These are phyloP conservation scores for Automeris io DNA, from an alignment of 2,888 invertebrate species.

Conservation along the genomic window DNA sequence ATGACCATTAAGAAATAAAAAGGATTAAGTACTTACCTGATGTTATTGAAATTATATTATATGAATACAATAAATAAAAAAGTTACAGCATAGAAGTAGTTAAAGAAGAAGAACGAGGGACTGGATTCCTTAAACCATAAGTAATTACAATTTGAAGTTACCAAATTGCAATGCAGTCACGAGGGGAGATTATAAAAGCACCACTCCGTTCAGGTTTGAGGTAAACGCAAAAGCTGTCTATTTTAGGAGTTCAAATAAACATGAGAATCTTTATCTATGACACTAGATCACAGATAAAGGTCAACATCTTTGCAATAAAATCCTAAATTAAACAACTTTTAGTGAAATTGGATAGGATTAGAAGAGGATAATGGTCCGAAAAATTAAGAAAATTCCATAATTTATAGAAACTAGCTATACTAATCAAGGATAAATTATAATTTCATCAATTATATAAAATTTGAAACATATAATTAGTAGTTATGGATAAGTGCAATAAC, in stretches of 20 bases:
- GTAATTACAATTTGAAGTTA: conserved; percentile 76
- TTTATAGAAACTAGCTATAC: neutral
- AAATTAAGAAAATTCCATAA: neutral
- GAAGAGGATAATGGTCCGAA: neutral
- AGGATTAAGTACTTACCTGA: neutral
- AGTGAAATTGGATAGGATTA: conserved; percentile 34
- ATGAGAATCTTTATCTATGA: conserved; percentile 54
- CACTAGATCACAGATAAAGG: conserved; percentile 50
- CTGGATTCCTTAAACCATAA: conserved; percentile 76
- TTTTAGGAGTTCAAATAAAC: conserved; percentile 22
- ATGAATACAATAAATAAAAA: conserved; percentile 27
- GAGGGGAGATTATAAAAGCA: conserved; percentile 73
- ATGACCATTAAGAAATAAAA: too few relatives aligned
- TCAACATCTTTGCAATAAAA: conserved; percentile 30
- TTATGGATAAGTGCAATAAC: neutral
- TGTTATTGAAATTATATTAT: conserved; percentile 25
- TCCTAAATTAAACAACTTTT: conserved; percentile 30
- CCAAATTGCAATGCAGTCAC: conserved; percentile 78
- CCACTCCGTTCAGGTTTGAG: conserved; percentile 45
- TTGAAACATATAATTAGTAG: neutral
- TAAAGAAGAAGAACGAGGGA: conserved; percentile 66
- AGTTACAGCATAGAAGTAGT: conserved; percentile 25
- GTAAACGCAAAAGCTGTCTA: conserved; percentile 2
- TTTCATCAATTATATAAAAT: neutral
- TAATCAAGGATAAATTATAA: neutral